Evolutionary conservation across 2,888 invertebrate genomes (phyloP).

Genomic region (Lutraria lutraria): DNA sequence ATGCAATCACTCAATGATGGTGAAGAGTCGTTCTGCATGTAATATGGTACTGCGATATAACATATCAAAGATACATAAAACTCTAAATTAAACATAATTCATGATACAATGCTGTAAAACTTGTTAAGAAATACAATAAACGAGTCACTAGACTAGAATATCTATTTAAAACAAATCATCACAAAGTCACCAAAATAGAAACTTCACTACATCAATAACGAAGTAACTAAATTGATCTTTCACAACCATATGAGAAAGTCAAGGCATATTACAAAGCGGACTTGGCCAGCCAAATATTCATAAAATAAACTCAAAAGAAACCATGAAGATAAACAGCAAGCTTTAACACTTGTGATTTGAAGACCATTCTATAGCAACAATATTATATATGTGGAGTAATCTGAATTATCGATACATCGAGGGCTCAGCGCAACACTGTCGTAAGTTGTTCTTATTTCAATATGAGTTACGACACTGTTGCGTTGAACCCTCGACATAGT

Average conservation of each 20-base stretch:
- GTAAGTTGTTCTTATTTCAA: too few relatives aligned
- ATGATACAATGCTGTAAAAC: not conserved
- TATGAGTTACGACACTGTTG: too few relatives aligned
- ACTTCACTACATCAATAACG: not conserved
- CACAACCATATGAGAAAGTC: constrained; percentile 33
- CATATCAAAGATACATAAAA: not conserved
- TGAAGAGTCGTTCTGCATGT: not conserved
- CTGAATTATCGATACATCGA: too few relatives aligned
- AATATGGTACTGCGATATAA: not conserved
- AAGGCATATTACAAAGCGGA: constrained; percentile 31
- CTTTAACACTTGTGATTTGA: not conserved
- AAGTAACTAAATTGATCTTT: not conserved
- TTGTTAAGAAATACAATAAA: not conserved
- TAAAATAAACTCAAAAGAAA: not conserved
- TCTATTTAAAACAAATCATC: not conserved
- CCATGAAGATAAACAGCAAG: not conserved
- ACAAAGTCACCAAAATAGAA: not conserved
- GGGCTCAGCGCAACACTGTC: too few relatives aligned
- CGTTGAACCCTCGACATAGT: too few relatives aligned
- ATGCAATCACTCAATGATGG: not conserved
- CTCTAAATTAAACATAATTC: not conserved
- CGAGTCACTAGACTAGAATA: not conserved
- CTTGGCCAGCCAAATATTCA: constrained; percentile 13
- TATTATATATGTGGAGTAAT: not conserved
- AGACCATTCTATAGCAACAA: not conserved